Base-by-base conservation (phyloP, 2,797 vertebrate genomes). In the Urocyon cinereoargenteus region DNA sequence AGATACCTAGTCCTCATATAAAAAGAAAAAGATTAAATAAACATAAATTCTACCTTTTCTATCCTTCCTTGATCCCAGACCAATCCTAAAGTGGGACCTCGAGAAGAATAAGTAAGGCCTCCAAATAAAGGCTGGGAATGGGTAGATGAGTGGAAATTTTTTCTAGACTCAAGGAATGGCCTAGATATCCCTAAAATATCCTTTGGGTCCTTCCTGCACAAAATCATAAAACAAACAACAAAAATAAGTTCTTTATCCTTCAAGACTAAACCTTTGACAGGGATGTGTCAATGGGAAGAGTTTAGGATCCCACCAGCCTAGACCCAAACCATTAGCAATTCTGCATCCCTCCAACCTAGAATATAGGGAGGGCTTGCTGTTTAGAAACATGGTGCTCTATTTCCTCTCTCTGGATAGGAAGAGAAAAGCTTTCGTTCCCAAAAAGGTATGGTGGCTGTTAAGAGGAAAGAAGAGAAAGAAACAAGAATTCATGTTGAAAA, bases 1-100 rank as follows among this genome's bases (percentile, higher is more conserved):
- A 93, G 82, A 94, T 22, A 45, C 2, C 4, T 36, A 16, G 9
- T 66, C 70, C 36, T 92, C 61, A 94, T 14, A 91, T 36, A 40
- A 61, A 86, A 53, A 36, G 31, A 15, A 84, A 86, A 72, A 53
- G 79, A 55, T 49, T 2, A 97, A 88, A 83, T 26, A 86, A 93
- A 62, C 7, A 95, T 70, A 86, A 90, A 84, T 75, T 62, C 40
- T 96, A n/a, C 51, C 57, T 90, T 95, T 96, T 66, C 57, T 45
- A 88, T 77, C 45, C 79, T 83, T 92, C 15, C 16, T 73, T 92
- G 22, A 96, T 73, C 45, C 40, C 26, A 79, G 19, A 83, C 22
- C 75, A 95, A 53, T 49, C 61, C 57, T 73, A 84, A 92, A 86
- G n/a, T 49, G 34, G 45, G 22, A 86, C 53, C n/a, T 16, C n/a